A percentile compares a stretch with the other conserved stretches of the same genome.
phyloP scores from a whole-genome alignment of 2,113 vertebrate genomes.

The Dicentrarchus labrax region DNA sequence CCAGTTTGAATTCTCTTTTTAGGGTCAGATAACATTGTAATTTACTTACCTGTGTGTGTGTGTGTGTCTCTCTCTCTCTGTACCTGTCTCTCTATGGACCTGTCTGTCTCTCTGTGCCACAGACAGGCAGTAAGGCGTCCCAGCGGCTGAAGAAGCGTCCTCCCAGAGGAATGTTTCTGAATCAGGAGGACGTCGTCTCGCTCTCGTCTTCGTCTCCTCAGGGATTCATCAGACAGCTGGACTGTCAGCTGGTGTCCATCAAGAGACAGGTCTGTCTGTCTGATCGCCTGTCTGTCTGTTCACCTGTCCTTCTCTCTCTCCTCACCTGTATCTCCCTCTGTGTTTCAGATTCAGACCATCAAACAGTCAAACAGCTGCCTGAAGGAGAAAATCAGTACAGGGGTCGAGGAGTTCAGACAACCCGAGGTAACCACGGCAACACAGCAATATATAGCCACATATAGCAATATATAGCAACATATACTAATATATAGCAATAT shows the following conservation, averaged over 20 bases:
- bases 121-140: slow-evolving; percentile 85
- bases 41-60: background rate
- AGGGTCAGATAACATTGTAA: too few species aligned
- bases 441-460: too few species aligned
- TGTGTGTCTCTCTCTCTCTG: background rate
- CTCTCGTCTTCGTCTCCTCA: slow-evolving; percentile 91
- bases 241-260: slow-evolving; percentile 94
- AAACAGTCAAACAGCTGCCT: slow-evolving; percentile 95
- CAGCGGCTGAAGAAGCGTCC: slow-evolving; percentile 93
- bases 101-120: background rate
- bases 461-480: too few species aligned
- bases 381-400: slow-evolving; percentile 92
- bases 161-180: slow-evolving; percentile 97
- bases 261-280: slow-evolving; percentile 90
- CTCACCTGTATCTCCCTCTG: background rate
- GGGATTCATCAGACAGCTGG: slow-evolving; percentile 92
- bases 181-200: slow-evolving; percentile 91
- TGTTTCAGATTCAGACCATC: slow-evolving; percentile 93
- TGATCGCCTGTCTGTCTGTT: background rate
- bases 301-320: background rate
- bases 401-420: slow-evolving; percentile 90
- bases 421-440: slow-evolving; percentile 87
- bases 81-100: background rate
- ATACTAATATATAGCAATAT: too few species aligned
- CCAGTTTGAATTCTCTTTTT: too few species aligned